These are phyloP conservation scores for Tetanocera ferruginea DNA, from an alignment of 2,888 invertebrate species.

Conservation along the genomic window DNA sequence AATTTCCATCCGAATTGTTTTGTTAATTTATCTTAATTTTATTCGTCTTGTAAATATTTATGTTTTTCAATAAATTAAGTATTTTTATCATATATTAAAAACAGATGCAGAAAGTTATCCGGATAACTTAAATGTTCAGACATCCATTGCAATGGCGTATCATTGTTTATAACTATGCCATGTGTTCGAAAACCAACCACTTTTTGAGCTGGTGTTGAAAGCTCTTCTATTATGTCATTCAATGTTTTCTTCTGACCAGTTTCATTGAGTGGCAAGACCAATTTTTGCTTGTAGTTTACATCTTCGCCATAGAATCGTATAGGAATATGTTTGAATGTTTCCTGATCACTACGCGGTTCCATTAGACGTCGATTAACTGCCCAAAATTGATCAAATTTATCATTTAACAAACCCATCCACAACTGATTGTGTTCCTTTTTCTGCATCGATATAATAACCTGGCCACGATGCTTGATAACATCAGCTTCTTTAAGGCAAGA, in stretches of 20 bases:
- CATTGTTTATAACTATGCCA: constrained; percentile 87
- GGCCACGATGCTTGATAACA: constrained; percentile 94
- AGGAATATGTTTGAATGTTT: constrained; percentile 90
- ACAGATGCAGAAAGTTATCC: constrained; percentile 97
- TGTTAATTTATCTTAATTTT: too few relatives aligned
- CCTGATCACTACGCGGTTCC: constrained; percentile 85
- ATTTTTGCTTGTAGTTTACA: constrained; percentile 66
- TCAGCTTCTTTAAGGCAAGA: constrained; percentile 98
- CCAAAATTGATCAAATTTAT: constrained; percentile 99
- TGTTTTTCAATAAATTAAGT: too few relatives aligned
- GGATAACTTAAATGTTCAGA: constrained; percentile 98
- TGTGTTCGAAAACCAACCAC: constrained; percentile 86
- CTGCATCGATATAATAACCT: constrained; percentile 91
- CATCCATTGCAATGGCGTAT: constrained; percentile 96
- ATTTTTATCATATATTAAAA: constrained; percentile 69
- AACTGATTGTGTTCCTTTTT: constrained; percentile 97
- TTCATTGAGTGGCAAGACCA: constrained; percentile 65
- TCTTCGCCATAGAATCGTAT: constrained; percentile 83
- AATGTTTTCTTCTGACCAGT: constrained; percentile 67
- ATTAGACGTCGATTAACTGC: constrained; percentile 94
- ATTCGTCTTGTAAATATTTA: too few relatives aligned
- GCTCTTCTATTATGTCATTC: constrained; percentile 65
- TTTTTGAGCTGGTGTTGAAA: constrained; percentile 67
- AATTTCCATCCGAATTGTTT: too few relatives aligned
- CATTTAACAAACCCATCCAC: constrained; percentile 94